Evolutionary conservation across 1,140 invertebrate genomes (phyloP).

Genomic region (Akabosia matsudoensis): DNA sequence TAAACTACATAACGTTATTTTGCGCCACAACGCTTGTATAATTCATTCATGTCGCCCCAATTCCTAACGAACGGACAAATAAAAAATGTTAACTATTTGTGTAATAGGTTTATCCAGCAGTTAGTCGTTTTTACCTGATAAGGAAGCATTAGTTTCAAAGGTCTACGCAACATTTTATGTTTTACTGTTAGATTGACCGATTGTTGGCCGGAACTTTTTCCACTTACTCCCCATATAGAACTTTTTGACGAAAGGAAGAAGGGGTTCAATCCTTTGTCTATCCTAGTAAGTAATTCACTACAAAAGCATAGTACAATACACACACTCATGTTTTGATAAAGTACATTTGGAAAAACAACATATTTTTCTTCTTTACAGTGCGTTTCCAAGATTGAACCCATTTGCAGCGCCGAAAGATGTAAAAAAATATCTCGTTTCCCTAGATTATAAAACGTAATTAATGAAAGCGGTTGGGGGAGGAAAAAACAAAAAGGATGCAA

Average conservation of each 20-base stretch:
- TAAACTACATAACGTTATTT: not conserved
- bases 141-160: not conserved
- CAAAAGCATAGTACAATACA: too few species aligned
- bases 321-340: too few species aligned
- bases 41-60: conserved; percentile 2
- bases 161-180: not conserved
- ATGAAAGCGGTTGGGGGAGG: not conserved
- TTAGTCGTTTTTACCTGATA: conserved; percentile 7
- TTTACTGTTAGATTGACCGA: not conserved
- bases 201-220: not conserved
- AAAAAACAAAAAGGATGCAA: not conserved
- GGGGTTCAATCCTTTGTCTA: too few species aligned
- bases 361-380: too few species aligned
- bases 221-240: not conserved
- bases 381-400: not conserved
- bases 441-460: not conserved
- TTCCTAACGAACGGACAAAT: not conserved
- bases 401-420: not conserved
- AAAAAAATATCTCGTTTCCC: not conserved
- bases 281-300: too few species aligned
- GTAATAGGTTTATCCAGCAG: not conserved
- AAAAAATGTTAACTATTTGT: not conserved
- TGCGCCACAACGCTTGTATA: not conserved
- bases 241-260: not conserved
- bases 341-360: too few species aligned